Evolutionary conservation across 1,140 invertebrate species (phyloP).

Genomic region (Solenopsis fugax): DNA sequence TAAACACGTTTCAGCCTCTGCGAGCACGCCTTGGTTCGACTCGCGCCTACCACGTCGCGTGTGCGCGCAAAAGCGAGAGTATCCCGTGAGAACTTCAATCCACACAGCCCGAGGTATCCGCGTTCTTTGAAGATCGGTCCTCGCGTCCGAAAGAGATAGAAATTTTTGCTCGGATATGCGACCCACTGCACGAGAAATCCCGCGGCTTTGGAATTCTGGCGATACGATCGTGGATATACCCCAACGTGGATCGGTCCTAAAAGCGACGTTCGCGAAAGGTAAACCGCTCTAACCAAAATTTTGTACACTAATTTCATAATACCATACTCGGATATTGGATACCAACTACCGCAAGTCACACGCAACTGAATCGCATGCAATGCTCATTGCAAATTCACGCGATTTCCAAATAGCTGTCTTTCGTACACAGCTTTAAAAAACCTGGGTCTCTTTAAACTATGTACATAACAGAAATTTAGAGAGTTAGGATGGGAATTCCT

Average conservation of each 20-base stretch:
- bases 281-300: slow-evolving; percentile 25
- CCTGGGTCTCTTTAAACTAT: too few relatives aligned
- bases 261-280: neutral
- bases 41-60: slow-evolving; percentile 23
- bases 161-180: slow-evolving; percentile 12
- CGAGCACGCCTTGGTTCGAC: neutral
- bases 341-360: slow-evolving; percentile 10
- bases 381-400: neutral
- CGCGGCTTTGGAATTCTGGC: neutral
- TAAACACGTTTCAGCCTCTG: slow-evolving; percentile 39
- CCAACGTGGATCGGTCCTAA: neutral
- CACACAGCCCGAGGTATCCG: neutral
- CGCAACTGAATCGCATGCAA: neutral
- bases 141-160: slow-evolving; percentile 8
- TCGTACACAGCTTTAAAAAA: neutral
- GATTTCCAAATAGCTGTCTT: neutral
- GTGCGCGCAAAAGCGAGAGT: slow-evolving; percentile 20
- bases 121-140: slow-evolving; percentile 1
- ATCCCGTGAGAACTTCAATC: slow-evolving; percentile 37
- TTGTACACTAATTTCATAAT: slow-evolving; percentile 19
- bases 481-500: too few relatives aligned
- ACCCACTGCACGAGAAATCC: neutral
- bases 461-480: too few relatives aligned
- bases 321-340: neutral
- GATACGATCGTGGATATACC: slow-evolving; percentile 4